A percentile compares a stretch with the other conserved stretches of the same genome.
These are phyloP conservation scores for Allobates femoralis DNA, from an alignment of 2,797 vertebrate species.

Conservation along the genomic window DNA sequence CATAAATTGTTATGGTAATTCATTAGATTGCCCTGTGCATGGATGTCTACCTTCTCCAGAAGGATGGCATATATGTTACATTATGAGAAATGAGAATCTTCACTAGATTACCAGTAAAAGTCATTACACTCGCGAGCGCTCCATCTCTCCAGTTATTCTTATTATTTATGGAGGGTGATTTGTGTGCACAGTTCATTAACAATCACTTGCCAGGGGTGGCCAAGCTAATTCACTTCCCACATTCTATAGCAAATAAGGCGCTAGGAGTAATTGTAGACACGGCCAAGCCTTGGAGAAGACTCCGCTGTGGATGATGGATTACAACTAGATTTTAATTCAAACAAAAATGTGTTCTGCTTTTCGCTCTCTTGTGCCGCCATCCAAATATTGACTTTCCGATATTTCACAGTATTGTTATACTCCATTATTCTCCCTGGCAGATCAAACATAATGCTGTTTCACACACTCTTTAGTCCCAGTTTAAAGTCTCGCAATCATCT, in stretches of 20 bases:
- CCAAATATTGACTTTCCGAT: constrained; percentile 50
- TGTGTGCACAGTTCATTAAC: constrained; percentile 50
- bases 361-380: constrained; percentile 14
- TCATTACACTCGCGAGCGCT: constrained; percentile 35
- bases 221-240: constrained; percentile 40
- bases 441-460: too few species aligned
- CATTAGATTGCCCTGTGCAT: constrained; percentile 15
- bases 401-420: constrained; percentile 33
- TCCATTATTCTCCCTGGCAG: constrained; percentile 19
- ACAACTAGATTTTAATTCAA: constrained; percentile 35
- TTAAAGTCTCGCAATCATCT: too few species aligned
- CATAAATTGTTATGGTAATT: constrained; percentile 48
- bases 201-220: constrained; percentile 38
- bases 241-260: constrained; percentile 31
- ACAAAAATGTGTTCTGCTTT: constrained; percentile 48
- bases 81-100: constrained; percentile 36
- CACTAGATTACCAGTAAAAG: constrained; percentile 38
- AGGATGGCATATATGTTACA: constrained; percentile 39
- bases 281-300: constrained; percentile 3
- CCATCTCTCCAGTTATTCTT: constrained; percentile 28
- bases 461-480: not conserved
- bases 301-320: constrained; percentile 25
- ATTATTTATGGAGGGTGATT: constrained; percentile 53
- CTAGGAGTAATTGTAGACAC: constrained; percentile 9
- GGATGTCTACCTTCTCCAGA: constrained; percentile 26